phyloP scores from a whole-genome alignment of 2,888 invertebrate genomes.

The Therioaphis trifolii region DNA sequence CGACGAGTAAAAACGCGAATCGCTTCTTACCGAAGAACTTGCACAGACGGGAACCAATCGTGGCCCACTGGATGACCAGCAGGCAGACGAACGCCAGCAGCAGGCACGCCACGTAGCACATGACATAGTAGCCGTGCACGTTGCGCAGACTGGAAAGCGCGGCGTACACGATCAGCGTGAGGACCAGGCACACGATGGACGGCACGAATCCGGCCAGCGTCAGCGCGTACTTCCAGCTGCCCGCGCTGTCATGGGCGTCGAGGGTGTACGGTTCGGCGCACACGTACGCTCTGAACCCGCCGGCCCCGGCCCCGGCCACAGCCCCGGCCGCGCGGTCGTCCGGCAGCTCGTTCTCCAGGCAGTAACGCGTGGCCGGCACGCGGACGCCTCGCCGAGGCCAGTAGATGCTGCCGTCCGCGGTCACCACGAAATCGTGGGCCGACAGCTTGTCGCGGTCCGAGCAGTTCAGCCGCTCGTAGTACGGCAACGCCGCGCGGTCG shows the following conservation, averaged over 20 bases:
- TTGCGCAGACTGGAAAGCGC: slow-evolving; percentile 77
- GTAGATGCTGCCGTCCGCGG: background rate
- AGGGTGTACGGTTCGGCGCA: background rate
- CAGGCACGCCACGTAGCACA: slow-evolving; percentile 77
- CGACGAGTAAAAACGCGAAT: too few species aligned
- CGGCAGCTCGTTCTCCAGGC: slow-evolving; percentile 3
- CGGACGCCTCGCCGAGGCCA: background rate
- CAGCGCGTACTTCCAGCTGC: slow-evolving; percentile 64
- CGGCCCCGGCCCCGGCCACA: background rate
- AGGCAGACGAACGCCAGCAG: slow-evolving; percentile 76
- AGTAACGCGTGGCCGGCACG: background rate
- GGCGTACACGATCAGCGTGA: slow-evolving; percentile 77
- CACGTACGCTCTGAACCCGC: too few species aligned
- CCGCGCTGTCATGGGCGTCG: background rate
- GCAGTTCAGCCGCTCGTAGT: background rate
- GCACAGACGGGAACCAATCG: background rate
- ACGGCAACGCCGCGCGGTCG: slow-evolving; percentile 6
- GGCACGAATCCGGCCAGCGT: slow-evolving; percentile 69
- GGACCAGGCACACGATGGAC: slow-evolving; percentile 76
- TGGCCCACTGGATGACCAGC: slow-evolving; percentile 71
- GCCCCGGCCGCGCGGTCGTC: background rate
- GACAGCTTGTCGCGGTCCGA: background rate
- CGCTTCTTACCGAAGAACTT: slow-evolving; percentile 27
- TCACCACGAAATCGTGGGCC: background rate
- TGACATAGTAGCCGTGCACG: slow-evolving; percentile 79